phyloP scores from a whole-genome alignment of 2,888 invertebrate species.

The Andrena camellia region DNA sequence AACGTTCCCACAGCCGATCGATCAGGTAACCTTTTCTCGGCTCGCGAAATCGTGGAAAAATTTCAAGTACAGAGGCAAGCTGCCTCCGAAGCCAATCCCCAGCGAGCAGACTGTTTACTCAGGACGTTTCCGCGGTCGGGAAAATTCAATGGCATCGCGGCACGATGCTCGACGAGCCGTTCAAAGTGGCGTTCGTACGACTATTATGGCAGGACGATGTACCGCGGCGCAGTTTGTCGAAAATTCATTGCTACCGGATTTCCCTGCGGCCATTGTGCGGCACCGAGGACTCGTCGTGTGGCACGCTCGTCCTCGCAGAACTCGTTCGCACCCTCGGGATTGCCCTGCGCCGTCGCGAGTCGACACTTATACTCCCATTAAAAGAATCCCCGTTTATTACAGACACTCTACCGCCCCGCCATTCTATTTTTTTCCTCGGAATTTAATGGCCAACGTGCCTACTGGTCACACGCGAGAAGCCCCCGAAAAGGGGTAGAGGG shows the following conservation, averaged over 20 bases:
- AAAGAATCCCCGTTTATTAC: slow-evolving; percentile 63
- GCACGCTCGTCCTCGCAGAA: slow-evolving; percentile 19
- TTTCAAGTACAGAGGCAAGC: neutral
- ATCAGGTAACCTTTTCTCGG: neutral
- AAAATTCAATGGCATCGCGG: slow-evolving; percentile 23
- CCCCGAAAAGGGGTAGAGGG: slow-evolving; percentile 5
- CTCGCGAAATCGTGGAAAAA: neutral
- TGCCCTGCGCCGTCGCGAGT: neutral
- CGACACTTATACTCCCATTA: slow-evolving; percentile 59
- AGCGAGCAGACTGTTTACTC: slow-evolving; percentile 47
- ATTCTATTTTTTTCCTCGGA: slow-evolving; percentile 16
- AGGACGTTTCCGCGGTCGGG: slow-evolving; percentile 45
- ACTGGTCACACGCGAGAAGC: slow-evolving; percentile 55
- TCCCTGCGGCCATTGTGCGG: slow-evolving; percentile 6
- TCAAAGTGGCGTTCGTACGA: slow-evolving; percentile 41
- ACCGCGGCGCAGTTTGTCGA: neutral
- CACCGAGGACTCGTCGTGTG: slow-evolving; percentile 25
- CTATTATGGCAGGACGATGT: neutral
- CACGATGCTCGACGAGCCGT: slow-evolving; percentile 39
- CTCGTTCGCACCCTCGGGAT: slow-evolving; percentile 46
- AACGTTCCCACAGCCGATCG: slow-evolving; percentile 15
- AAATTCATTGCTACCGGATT: slow-evolving; percentile 55
- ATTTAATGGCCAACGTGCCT: slow-evolving; percentile 60
- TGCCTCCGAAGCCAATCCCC: slow-evolving; percentile 17
- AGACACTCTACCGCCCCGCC: slow-evolving; percentile 48